A percentile compares a stretch with the other conserved stretches of the same genome.
These are phyloP conservation scores for Criorhina ranunculi DNA, from an alignment of 2,888 invertebrate genomes.

Conservation along the genomic window DNA sequence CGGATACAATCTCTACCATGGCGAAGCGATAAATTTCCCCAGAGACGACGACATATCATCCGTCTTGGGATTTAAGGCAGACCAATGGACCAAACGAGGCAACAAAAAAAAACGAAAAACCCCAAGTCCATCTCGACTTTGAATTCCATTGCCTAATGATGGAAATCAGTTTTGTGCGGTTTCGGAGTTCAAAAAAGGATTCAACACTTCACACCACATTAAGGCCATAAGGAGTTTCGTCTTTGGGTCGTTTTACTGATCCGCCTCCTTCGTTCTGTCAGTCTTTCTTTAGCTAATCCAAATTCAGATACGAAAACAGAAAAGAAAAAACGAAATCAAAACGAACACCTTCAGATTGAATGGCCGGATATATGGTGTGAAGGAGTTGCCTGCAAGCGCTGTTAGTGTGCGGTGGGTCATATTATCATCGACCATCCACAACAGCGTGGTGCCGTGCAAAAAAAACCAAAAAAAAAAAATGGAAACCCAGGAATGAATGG, in stretches of 20 bases:
- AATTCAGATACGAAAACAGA: conserved; percentile 70
- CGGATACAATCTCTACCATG: conserved; percentile 68
- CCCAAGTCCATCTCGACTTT: conserved; percentile 37
- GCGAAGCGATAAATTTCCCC: conserved; percentile 74
- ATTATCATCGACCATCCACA: conserved; percentile 56
- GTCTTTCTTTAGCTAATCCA: conserved; percentile 41
- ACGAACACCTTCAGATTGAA: conserved; percentile 48
- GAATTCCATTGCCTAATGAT: conserved; percentile 72
- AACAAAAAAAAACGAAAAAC: background rate
- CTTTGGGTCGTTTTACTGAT: conserved; percentile 63
- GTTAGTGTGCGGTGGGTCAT: conserved; percentile 74
- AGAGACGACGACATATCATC: conserved; percentile 72
- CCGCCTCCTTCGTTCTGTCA: conserved; percentile 57
- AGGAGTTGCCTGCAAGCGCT: conserved; percentile 66
- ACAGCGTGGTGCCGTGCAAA: conserved; percentile 4
- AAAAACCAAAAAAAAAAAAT: background rate
- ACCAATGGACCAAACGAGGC: conserved; percentile 34
- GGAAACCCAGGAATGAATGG: conserved; percentile 50
- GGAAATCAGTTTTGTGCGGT: conserved; percentile 74
- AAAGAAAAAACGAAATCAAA: conserved; percentile 14
- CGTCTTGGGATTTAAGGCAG: conserved; percentile 70
- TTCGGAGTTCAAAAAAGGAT: conserved; percentile 63
- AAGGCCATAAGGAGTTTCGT: conserved; percentile 54
- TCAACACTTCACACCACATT: conserved; percentile 74
- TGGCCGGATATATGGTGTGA: conserved; percentile 65